Base-by-base conservation (phyloP, 2,888 invertebrate species). In the Apamea sordens region DNA sequence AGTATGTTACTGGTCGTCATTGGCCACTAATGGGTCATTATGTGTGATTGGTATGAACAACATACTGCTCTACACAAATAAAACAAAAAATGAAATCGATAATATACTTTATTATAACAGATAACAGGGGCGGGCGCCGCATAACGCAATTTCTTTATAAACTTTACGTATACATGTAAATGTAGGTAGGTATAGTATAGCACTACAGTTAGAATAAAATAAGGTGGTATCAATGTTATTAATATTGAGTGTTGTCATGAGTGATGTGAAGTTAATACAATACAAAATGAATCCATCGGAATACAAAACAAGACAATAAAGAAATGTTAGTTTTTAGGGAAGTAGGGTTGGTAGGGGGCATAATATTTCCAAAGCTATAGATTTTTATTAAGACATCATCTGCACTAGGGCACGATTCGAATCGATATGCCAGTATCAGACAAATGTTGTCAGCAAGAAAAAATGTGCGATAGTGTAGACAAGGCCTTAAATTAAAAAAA, bases 51-150 rank as follows among this genome's bases (percentile, higher is more conserved):
- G 32, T 68, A 50, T 5, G 15, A 10, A 32, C 1, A 75, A 50
- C 7, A 61, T 24, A 15, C 10, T 47, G 41, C 13, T 59, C 24
- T 1, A 18, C 5, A 61, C 10, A 64, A 85, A 70, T 68, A 72
- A 73, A 79, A 86, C 77, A n/a, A 76, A 32, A 76, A 65, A 75
- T 82, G 76, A 85, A 92, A 91, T 91, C 87, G 88, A 88, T 91
- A 90, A 94, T 94, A 95, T 94, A 94, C 89, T 96, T 95, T 95
- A 95, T 93, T 92, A 90, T 92, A 92, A 95, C 93, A 93, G 90
- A 41, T 92, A 95, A 94, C 94, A 94, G 89, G 90, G 90, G 85
- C 86, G 82, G 85, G 72, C 75, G 88, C 89, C 91, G 75, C 82
- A 88, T 91, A 89, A 87, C 83, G 86, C 61, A 85, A 89, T 91